Evolutionary conservation across 2,888 invertebrate species (phyloP).

Genomic region (Adineta ricciae): DNA sequence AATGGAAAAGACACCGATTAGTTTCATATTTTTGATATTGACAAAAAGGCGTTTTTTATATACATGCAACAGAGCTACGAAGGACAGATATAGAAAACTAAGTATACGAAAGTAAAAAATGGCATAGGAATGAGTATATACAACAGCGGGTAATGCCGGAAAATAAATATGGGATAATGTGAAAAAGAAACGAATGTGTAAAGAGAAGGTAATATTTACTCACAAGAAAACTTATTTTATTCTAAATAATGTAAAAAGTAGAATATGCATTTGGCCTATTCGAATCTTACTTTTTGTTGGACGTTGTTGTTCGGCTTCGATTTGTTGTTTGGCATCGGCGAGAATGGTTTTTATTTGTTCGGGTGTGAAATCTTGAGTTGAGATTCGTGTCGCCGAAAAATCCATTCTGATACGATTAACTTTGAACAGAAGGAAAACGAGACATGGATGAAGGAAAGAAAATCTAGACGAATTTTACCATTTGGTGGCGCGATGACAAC

Average conservation of each 20-base stretch:
- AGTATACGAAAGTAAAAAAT: not conserved
- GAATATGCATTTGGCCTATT: not conserved
- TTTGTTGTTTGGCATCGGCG: constrained; percentile 30
- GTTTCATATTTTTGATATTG: not conserved
- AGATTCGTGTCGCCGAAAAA: constrained; percentile 29
- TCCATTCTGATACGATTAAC: constrained; percentile 32
- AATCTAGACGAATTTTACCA: not conserved
- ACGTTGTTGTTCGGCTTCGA: constrained; percentile 27
- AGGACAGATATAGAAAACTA: not conserved
- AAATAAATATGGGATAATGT: not conserved
- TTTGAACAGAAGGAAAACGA: not conserved
- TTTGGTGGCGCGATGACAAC: constrained; percentile 37
- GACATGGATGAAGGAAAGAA: not conserved
- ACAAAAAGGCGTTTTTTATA: not conserved
- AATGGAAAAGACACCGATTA: not conserved
- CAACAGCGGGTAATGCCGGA: not conserved
- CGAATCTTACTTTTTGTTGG: constrained; percentile 23
- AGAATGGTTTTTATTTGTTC: constrained; percentile 34
- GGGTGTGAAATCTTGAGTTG: constrained; percentile 31
- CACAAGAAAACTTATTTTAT: not conserved
- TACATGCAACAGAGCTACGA: not conserved
- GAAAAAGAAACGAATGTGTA: not conserved
- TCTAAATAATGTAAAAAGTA: not conserved
- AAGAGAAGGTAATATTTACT: not conserved
- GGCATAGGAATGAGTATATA: not conserved